Conservation (phyloP, 2,113 vertebrate genomes). For the Phoenicopterus ruber region DNA sequence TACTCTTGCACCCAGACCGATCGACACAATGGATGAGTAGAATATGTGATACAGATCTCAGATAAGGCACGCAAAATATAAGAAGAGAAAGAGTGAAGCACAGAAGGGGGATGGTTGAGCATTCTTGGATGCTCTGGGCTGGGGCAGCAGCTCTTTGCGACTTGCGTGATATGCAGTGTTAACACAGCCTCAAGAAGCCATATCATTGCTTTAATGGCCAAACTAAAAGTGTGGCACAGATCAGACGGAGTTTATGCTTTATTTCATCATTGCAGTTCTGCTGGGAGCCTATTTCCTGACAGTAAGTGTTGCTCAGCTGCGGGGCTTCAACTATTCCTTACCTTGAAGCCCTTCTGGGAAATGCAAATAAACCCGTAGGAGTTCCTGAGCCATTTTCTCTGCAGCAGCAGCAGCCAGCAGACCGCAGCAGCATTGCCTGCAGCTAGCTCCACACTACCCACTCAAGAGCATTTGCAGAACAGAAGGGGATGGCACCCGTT, state of each 20-base stretch:
- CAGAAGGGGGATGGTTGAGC: neutral
- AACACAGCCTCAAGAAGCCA: neutral
- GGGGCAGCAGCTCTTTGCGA: neutral
- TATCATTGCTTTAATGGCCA: neutral
- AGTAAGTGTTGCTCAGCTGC: neutral
- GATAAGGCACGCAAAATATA: neutral
- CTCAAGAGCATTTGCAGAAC: fast-evolving
- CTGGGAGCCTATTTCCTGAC: neutral
- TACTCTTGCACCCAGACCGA: neutral
- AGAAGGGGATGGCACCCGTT: fast-evolving
- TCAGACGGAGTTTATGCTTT: neutral
- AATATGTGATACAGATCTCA: neutral
- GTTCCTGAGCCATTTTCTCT: neutral
- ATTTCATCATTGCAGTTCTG: neutral
- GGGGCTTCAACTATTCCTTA: neutral
- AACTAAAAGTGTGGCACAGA: neutral
- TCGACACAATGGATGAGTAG: fast-evolving
- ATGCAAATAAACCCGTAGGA: neutral
- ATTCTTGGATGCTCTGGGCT: neutral
- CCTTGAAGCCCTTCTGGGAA: neutral
- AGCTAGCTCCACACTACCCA: neutral
- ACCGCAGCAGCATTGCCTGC: neutral
- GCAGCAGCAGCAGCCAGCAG: neutral
- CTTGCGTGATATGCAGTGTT: neutral
- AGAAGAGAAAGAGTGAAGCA: neutral